A percentile compares a stretch with the other conserved stretches of the same genome.
Evolutionary conservation across 2,888 invertebrate genomes (phyloP).

Genomic region (Parnassius mnemosyne): DNA sequence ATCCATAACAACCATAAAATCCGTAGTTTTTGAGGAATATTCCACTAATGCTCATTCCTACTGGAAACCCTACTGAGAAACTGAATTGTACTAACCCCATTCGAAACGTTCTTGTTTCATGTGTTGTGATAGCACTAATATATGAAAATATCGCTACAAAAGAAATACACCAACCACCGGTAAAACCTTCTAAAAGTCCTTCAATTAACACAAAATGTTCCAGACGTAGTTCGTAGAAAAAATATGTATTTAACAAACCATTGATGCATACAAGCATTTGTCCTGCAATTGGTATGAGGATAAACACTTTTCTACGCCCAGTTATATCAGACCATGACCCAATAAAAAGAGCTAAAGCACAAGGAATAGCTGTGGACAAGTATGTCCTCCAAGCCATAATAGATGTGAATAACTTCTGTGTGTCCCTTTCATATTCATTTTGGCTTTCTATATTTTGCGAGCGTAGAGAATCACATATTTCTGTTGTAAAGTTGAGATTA

Average conservation of each 20-base stretch:
- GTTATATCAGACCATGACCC: slow-evolving; percentile 87
- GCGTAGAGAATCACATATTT: slow-evolving; percentile 86
- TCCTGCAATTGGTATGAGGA: slow-evolving; percentile 85
- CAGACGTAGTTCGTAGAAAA: slow-evolving; percentile 86
- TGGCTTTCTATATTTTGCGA: slow-evolving; percentile 81
- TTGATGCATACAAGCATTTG: slow-evolving; percentile 85
- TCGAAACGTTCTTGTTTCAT: slow-evolving; percentile 88
- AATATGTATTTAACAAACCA: slow-evolving; percentile 87
- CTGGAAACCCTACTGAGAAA: slow-evolving; percentile 90
- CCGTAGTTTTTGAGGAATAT: slow-evolving; percentile 84
- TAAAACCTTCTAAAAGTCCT: slow-evolving; percentile 86
- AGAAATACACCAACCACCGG: slow-evolving; percentile 91
- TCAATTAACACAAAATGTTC: slow-evolving; percentile 87
- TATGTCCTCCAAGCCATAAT: slow-evolving; percentile 90
- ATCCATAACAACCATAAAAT: slow-evolving; percentile 88
- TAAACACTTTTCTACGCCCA: slow-evolving; percentile 86
- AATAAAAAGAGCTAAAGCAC: slow-evolving; percentile 87
- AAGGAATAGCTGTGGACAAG: slow-evolving; percentile 88
- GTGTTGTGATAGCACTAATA: slow-evolving; percentile 89
- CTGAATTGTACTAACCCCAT: slow-evolving; percentile 92
- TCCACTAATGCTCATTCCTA: slow-evolving; percentile 93
- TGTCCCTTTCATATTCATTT: slow-evolving; percentile 76
- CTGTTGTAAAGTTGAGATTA: slow-evolving; percentile 84
- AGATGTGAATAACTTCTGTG: slow-evolving; percentile 85
- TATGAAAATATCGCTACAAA: slow-evolving; percentile 91